Base-by-base conservation (phyloP, 2,888 invertebrate genomes). In the Cataglyphis rosenhaueri region DNA sequence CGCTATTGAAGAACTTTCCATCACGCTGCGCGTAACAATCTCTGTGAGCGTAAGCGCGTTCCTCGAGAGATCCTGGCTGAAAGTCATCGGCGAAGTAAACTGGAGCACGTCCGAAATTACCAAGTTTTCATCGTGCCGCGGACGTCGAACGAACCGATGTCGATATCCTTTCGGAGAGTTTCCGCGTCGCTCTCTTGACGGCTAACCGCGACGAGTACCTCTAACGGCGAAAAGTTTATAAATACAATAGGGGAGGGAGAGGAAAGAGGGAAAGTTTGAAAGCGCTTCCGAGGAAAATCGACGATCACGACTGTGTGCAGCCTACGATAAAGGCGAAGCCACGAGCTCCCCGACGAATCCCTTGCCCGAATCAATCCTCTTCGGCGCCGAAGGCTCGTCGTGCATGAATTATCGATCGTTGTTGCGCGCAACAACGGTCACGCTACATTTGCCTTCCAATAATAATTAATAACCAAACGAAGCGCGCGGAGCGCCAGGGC, bases 401-500 rank as follows among this genome's bases (percentile, higher is more conserved):
- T 88, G 91, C 91, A 88, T 92, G 89, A 91, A 92, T 88, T 91
- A 91, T 91, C 86, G 90, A 92, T 89, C 86, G 84, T 41, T 35
- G 83, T 41, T 35, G 21, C 25, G 55, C 68, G 71, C 75, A 18
- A 52, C 70, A 74, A 62, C 74, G 75, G 48, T 78, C 81, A 89
- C 86, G 86, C 87, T 89, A 88, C 86, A 88, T 89, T 87, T 88
- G 82, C 87, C 88, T 88, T 83, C 84, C 84, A 85, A 89, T 91
- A 91, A 91, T 92, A 92, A 92, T 91, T 92, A 90, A 92, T 91
- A 91, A 92, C 91, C 86, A 83, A 86, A 25, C 71, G 55, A 71
- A 85, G 83, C 82, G 83, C 82, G 59, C 15, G 84, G 83, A 78
- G 48, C 62, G 64, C 66, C 82, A 81, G 84, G 88, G 84, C 83